phyloP scores from a whole-genome alignment of 2,797 vertebrate species.

The Sylvia borin region DNA sequence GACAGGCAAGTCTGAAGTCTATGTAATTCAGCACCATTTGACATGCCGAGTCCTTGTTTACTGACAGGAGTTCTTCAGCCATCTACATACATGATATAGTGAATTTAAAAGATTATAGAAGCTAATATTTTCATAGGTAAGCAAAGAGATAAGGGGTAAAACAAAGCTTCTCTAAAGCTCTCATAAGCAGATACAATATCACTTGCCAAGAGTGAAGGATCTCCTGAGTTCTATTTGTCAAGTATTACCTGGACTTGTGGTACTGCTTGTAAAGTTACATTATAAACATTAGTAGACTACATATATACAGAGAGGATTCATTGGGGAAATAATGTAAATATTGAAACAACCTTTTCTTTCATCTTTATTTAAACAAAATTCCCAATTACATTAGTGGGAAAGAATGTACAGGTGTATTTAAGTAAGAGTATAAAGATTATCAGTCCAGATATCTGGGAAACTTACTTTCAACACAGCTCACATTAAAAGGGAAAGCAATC shows the following conservation, averaged over 20 bases:
- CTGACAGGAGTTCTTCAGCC: not conserved
- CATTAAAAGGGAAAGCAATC: not conserved
- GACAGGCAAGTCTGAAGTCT: not conserved
- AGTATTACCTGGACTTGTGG: not conserved
- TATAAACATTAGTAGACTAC: not conserved
- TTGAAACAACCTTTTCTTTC: not conserved
- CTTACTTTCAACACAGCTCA: not conserved
- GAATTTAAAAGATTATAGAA: not conserved
- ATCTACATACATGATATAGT: not conserved
- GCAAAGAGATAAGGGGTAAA: not conserved
- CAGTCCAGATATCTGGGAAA: not conserved
- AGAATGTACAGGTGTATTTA: not conserved
- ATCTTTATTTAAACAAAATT: not conserved
- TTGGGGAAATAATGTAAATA: not conserved
- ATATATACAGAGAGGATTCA: not conserved
- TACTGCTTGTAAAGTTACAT: not conserved
- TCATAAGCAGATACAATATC: not conserved
- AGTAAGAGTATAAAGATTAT: not conserved
- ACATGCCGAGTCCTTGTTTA: not conserved
- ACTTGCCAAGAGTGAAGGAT: not conserved
- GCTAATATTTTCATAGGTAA: not conserved
- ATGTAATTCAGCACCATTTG: not conserved
- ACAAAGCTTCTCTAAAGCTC: not conserved
- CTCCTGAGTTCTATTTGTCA: not conserved
- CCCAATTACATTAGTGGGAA: not conserved